These are phyloP conservation scores for Meiosimyza platycephala DNA, from an alignment of 2,888 invertebrate genomes.

Conservation along the genomic window DNA sequence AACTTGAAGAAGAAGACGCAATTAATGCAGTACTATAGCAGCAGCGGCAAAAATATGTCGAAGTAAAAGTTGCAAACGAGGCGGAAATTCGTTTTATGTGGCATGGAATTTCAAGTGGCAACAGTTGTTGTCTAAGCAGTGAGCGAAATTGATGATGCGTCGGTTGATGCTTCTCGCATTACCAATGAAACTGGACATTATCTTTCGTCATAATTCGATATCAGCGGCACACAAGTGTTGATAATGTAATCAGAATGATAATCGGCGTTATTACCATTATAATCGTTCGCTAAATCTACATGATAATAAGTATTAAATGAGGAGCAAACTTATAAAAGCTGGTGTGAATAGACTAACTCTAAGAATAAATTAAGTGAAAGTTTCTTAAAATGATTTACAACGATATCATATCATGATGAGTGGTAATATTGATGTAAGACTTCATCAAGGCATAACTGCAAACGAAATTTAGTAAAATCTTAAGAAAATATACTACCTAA, in stretches of 20 bases:
- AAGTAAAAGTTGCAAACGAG: conserved; percentile 22
- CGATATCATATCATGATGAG: no score
- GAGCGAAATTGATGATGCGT: conserved; percentile 2
- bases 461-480: no score
- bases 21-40: not conserved
- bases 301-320: conserved; percentile 10
- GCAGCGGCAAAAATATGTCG: not conserved
- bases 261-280: conserved; percentile 17
- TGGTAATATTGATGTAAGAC: no score
- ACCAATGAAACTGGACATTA: conserved; percentile 6
- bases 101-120: conserved; percentile 28
- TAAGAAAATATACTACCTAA: no score
- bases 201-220: not conserved
- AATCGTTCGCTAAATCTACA: not conserved
- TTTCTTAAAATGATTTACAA: no score
- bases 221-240: conserved; percentile 4
- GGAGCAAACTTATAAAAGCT: not conserved
- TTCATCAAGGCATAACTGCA: no score
- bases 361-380: no score
- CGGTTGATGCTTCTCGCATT: not conserved
- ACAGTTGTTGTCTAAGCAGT: conserved; percentile 20
- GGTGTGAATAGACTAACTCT: conserved; percentile 11
- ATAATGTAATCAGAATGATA: conserved; percentile 18
- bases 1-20: conserved; percentile 1
- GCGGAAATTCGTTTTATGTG: conserved; percentile 28